Conservation (phyloP, 2,797 vertebrate species). For the Tragelaphus eurycerus region DNA sequence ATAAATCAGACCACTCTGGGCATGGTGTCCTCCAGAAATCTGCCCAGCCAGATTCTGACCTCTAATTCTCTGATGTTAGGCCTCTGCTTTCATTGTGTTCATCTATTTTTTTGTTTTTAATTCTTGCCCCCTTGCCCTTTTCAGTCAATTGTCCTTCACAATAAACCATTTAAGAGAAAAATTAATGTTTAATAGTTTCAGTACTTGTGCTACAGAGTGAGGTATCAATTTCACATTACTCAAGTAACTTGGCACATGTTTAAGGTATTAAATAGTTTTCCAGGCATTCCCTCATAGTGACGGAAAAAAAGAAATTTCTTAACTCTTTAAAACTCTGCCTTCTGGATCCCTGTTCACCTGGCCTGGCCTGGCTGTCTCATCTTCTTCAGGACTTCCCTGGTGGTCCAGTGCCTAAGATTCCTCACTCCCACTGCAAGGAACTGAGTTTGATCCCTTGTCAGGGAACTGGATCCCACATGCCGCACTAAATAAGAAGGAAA, state of each 20-base stretch:
- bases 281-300: constrained; percentile 26
- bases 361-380: background rate
- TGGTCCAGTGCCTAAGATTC: background rate
- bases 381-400: background rate
- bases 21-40: background rate
- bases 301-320: background rate
- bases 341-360: background rate
- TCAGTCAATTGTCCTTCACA: background rate
- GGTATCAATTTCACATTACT: constrained; percentile 37
- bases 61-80: background rate
- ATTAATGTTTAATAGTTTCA: constrained; percentile 50
- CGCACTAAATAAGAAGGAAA: background rate
- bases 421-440: background rate
- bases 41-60: background rate
- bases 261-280: constrained; percentile 22
- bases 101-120: background rate
- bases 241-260: background rate
- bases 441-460: background rate
- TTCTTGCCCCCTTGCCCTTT: background rate
- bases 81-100: background rate
- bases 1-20: no score
- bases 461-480: background rate
- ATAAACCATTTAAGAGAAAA: constrained; percentile 39
- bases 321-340: background rate
- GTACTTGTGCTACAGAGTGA: background rate